phyloP scores from a whole-genome alignment of 2,888 invertebrate species.

The Bhutanitis thaidina region DNA sequence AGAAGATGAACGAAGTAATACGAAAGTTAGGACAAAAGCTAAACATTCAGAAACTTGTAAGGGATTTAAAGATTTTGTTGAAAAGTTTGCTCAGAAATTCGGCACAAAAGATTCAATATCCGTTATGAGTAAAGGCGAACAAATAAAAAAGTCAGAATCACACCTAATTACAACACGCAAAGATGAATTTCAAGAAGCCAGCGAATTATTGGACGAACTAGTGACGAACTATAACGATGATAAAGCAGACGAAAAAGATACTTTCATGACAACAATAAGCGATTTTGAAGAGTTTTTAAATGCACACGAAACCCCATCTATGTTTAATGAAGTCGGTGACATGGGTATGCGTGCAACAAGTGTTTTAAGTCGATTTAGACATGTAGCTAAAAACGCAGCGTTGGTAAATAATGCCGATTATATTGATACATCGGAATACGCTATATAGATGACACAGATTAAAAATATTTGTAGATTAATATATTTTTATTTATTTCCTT shows the following conservation, averaged over 20 bases:
- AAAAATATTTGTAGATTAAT: too few relatives aligned
- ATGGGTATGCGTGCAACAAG: constrained; percentile 30
- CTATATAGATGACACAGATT: background rate
- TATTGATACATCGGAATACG: constrained; percentile 26
- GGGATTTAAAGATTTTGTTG: constrained; percentile 51
- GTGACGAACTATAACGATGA: background rate
- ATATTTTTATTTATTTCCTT: too few relatives aligned
- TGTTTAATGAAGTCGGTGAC: background rate
- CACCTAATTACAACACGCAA: constrained; percentile 32
- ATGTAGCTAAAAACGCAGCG: constrained; percentile 47
- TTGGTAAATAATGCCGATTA: constrained; percentile 47
- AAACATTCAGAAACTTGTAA: constrained; percentile 6
- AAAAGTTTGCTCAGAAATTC: constrained; percentile 58
- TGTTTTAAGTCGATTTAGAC: constrained; percentile 42
- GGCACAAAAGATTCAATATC: constrained; percentile 43
- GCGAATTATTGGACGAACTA: constrained; percentile 11
- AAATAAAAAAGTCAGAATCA: constrained; percentile 41
- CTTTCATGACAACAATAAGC: constrained; percentile 3
- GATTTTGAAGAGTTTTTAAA: constrained; percentile 13
- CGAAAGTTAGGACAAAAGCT: constrained; percentile 30
- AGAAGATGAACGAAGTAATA: constrained; percentile 29
- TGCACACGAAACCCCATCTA: constrained; percentile 9
- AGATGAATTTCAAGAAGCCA: constrained; percentile 11
- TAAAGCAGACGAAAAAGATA: constrained; percentile 1
- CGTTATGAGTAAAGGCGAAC: constrained; percentile 39